Evolutionary conservation across 2,888 invertebrate genomes (phyloP).

Genomic region (Cartodere bifasciata): DNA sequence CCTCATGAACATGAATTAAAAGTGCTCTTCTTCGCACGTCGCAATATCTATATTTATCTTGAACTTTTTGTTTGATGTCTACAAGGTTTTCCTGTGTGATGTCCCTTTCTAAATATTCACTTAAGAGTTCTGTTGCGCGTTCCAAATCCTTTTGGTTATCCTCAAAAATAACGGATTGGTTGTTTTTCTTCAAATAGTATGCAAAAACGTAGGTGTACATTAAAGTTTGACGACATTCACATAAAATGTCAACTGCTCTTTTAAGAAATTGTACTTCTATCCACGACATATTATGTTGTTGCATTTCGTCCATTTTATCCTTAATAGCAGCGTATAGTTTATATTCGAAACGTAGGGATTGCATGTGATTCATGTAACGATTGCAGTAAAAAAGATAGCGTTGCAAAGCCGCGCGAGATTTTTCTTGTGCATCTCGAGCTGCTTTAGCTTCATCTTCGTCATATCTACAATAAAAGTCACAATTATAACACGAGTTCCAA

Average conservation of each 20-base stretch:
- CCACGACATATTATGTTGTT: constrained; percentile 99
- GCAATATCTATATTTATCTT: constrained; percentile 97
- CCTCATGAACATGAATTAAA: constrained; percentile 96
- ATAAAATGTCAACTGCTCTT: constrained; percentile 94
- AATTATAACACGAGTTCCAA: too few relatives aligned
- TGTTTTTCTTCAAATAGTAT: constrained; percentile 94
- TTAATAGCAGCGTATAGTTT: constrained; percentile 93
- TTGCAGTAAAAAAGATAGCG: constrained; percentile 97
- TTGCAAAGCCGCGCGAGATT: constrained; percentile 88
- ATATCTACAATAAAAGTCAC: too few relatives aligned
- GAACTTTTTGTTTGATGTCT: constrained; percentile 97
- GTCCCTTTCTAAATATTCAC: constrained; percentile 95
- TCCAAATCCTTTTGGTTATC: constrained; percentile 98
- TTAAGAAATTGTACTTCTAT: constrained; percentile 99
- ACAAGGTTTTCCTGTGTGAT: constrained; percentile 94
- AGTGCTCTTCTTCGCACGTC: constrained; percentile 92
- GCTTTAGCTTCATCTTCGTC: constrained; percentile 96
- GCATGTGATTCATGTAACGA: constrained; percentile 98
- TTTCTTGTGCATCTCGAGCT: constrained; percentile 92
- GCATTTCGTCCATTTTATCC: constrained; percentile 99
- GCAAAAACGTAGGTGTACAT: constrained; percentile 99
- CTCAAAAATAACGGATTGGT: constrained; percentile 98
- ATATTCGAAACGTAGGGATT: constrained; percentile 94
- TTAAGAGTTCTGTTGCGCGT: constrained; percentile 94
- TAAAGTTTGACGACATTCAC: constrained; percentile 92